phyloP scores from a whole-genome alignment of 2,797 vertebrate species.

The Myiotriccus ornatus region DNA sequence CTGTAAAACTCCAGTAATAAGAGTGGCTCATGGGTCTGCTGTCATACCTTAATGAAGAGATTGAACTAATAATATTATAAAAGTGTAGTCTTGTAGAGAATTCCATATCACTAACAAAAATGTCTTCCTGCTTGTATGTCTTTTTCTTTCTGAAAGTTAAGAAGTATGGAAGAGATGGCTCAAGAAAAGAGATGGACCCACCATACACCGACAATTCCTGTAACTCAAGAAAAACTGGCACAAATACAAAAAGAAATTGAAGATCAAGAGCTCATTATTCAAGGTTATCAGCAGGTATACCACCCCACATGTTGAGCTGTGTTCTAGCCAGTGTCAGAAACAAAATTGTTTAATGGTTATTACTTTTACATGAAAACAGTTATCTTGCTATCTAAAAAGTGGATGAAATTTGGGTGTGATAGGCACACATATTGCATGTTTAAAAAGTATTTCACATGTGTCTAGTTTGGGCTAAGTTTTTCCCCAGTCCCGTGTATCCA shows the following conservation, averaged over 20 bases:
- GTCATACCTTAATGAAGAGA: not conserved
- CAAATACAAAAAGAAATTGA: conserved; percentile 86
- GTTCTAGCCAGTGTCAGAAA: not conserved
- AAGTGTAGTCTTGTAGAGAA: not conserved
- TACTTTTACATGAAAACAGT: not conserved
- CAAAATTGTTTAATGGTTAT: not conserved
- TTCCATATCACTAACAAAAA: not conserved
- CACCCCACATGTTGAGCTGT: not conserved
- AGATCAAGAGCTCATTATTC: conserved; percentile 90
- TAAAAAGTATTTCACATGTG: not conserved
- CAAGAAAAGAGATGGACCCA: conserved; percentile 72
- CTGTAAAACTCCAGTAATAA: not conserved
- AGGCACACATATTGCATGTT: not conserved
- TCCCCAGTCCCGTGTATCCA: not conserved
- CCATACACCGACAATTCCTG: conserved; percentile 58
- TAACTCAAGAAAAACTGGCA: conserved; percentile 79
- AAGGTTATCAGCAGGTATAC: conserved; percentile 91
- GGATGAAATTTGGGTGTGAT: not conserved
- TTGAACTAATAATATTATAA: not conserved
- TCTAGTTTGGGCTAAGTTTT: not conserved
- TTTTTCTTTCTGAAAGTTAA: conserved; percentile 75
- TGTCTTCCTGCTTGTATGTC: not conserved
- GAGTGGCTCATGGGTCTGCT: not conserved
- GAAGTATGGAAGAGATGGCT: conserved; percentile 77
- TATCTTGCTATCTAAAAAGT: not conserved